Percentiles rank a stretch among this genome's conserved stretches.
Evolutionary conservation across 2,797 vertebrate genomes (phyloP).

Genomic region (Sebastes wilsoni): DNA sequence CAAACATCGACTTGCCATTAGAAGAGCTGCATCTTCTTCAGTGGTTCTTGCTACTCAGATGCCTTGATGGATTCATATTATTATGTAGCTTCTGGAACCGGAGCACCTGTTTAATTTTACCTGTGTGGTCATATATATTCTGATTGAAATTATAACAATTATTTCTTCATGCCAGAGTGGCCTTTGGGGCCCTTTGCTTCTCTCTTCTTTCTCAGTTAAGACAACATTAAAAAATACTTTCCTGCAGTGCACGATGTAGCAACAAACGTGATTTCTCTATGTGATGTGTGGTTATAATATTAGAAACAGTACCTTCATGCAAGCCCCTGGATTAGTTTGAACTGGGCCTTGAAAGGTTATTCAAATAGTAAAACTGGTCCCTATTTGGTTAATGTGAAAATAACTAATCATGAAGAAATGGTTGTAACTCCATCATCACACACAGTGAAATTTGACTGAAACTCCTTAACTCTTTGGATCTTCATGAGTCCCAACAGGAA

Average conservation of each 20-base stretch:
- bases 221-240: conserved; percentile 6
- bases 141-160: background rate
- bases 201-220: background rate
- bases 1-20: background rate
- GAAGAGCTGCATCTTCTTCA: background rate
- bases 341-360: conserved; percentile 5
- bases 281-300: conserved; percentile 14
- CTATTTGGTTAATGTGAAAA: conserved; percentile 30
- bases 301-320: conserved; percentile 22
- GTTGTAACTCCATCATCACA: background rate
- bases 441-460: conserved; percentile 3
- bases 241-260: conserved; percentile 27
- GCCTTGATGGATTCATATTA: background rate
- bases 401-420: conserved; percentile 16
- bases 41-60: background rate
- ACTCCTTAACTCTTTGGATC: conserved; percentile 29
- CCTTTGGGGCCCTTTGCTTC: background rate
- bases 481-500: background rate
- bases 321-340: conserved; percentile 23
- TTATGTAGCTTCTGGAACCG: background rate
- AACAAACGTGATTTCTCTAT: conserved; percentile 32
- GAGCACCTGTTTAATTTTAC: background rate
- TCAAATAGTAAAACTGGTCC: conserved; percentile 46
- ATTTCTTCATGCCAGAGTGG: background rate
- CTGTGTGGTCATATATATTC: background rate